Evolutionary conservation across 2,113 vertebrate genomes (phyloP), one percentile per base, ranked within the genome.

Genomic region (Mustela nigripes): DNA sequence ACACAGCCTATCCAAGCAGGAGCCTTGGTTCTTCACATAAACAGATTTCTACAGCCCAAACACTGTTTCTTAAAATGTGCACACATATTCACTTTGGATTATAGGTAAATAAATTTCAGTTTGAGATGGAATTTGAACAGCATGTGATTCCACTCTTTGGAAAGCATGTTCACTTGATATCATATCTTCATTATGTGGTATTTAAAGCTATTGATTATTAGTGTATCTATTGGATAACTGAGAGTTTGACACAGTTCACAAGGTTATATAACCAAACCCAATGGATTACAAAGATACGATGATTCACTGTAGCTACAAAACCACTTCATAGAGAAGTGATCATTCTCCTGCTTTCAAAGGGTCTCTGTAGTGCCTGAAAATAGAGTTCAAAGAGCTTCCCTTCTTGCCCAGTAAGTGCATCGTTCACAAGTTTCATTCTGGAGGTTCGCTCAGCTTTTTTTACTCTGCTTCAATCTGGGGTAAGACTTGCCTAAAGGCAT

Each of bases 171-270:
- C 60, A 71, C 74, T 56, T 81, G 71, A 73, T 94, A 36, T 5
- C 85, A 12, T 79, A 26, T 89, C 45, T 80, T n/a, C 4, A 45
- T 78, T 58, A 84, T 21, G 48, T 82, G 18, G 36, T 42, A 62
- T 60, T 97, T 36, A 90, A 96, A 63, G 31, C n/a, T 88, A 62
- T 69, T 91, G 53, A 83, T 83, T 74, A 65, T 67, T 63, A 94
- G 31, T 31, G 45, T 82, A 26, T 67, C n/a, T 82, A 56, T 56
- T 78, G 73, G 78, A 82, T 31, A 84, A 63, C 45, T 65, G 71
- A 96, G 78, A 89, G 21, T 91, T 58, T 85, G 67, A 74, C 45
- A n/a, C 76, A 93, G 26, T 26, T 87, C 36, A 71, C 42, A 62
- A 90, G 60, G 80, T 78, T 84, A 45, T 33, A 19, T 67, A 67